A percentile compares a stretch with the other conserved stretches of the same genome.
Conservation (phyloP, 1,140 invertebrate species). For the Drosophila leontia region DNA sequence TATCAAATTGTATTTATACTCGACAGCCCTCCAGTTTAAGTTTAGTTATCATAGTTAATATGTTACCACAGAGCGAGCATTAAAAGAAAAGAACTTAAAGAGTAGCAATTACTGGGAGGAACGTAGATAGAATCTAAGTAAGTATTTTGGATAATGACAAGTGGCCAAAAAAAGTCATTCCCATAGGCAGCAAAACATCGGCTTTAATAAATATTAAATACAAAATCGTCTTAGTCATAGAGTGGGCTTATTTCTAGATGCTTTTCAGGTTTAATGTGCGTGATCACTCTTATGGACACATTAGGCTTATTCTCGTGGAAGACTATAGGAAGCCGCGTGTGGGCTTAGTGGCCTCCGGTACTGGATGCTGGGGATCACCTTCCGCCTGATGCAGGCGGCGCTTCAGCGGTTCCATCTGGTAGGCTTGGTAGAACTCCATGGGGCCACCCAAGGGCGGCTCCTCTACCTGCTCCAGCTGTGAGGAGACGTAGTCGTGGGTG, state of each 20-base stretch:
- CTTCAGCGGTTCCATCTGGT: conserved; percentile 46
- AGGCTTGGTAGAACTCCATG: conserved; percentile 56
- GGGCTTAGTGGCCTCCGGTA: conserved; percentile 10
- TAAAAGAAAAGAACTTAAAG: conserved; percentile 30
- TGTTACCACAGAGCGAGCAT: conserved; percentile 59
- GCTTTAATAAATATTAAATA: conserved; percentile 4
- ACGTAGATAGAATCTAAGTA: no score
- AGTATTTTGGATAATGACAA: neutral
- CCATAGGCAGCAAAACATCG: neutral
- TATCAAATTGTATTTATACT: conserved; percentile 73
- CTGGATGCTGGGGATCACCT: neutral
- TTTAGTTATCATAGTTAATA: conserved; percentile 68
- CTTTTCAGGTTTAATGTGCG: neutral
- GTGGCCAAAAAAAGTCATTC: neutral
- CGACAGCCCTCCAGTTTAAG: conserved; percentile 64
- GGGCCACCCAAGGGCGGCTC: conserved; percentile 29
- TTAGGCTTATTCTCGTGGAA: neutral
- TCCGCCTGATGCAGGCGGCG: conserved; percentile 44
- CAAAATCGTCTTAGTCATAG: neutral
- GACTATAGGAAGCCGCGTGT: conserved; percentile 61
- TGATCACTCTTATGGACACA: conserved; percentile 3
- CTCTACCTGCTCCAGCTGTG: conserved; percentile 37
- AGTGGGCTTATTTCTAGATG: conserved; percentile 1
- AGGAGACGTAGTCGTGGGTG: conserved; percentile 45
- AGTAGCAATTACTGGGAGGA: neutral